These are phyloP conservation scores for Sesia bembeciformis DNA, from an alignment of 2,888 invertebrate genomes.

Conservation along the genomic window DNA sequence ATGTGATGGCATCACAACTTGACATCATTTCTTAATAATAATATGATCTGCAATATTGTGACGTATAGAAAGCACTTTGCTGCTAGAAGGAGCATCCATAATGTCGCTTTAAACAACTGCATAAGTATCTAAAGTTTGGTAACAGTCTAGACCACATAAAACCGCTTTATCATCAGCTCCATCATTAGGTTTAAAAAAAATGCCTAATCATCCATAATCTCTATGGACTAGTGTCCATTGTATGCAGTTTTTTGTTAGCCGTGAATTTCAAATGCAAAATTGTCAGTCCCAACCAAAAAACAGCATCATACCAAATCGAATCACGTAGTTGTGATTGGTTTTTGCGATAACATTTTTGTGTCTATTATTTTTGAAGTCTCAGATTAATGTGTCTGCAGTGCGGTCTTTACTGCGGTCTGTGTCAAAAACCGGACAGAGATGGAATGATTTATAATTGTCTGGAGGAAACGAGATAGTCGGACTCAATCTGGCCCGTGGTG, in stretches of 20 bases:
- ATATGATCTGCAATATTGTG: no score
- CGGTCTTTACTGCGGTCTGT: conserved; percentile 5
- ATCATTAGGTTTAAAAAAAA: conserved; percentile 23
- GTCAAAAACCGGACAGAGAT: background rate
- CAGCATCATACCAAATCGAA: conserved; percentile 39
- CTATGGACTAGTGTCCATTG: conserved; percentile 41
- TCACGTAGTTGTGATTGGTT: conserved; percentile 53
- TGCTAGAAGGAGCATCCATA: no score
- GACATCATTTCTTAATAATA: no score
- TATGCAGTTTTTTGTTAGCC: conserved; percentile 33
- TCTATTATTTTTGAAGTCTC: conserved; percentile 15
- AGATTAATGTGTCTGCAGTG: conserved; percentile 9
- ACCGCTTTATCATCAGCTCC: conserved; percentile 26
- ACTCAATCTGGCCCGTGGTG: no score
- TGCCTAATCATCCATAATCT: conserved; percentile 32
- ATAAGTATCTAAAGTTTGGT: no score
- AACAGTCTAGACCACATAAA: conserved; percentile 7
- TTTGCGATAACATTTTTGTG: conserved; percentile 36
- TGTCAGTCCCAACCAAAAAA: conserved; percentile 4
- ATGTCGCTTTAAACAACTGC: no score
- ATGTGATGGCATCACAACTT: no score
- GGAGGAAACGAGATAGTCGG: no score
- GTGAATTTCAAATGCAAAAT: conserved; percentile 30
- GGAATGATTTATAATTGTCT: no score
- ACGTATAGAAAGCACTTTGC: no score